phyloP scores from a whole-genome alignment of 2,797 vertebrate species.

The Callimico goeldii region DNA sequence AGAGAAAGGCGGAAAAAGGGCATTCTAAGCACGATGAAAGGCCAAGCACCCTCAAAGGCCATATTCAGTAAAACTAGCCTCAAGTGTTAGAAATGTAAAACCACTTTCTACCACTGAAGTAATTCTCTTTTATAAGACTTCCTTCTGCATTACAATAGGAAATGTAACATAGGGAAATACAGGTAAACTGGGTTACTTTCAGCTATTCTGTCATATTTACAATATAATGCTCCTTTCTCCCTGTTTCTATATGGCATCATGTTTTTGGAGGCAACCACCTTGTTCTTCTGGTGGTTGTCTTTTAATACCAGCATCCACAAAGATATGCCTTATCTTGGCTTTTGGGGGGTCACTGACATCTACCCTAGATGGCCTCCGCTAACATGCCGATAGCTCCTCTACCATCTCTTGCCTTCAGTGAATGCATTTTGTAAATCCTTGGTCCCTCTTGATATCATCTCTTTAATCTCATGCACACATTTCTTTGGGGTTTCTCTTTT shows the following conservation, averaged over 20 bases:
- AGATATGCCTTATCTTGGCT: neutral
- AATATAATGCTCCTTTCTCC: neutral
- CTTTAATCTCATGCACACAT: neutral
- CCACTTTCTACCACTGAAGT: neutral
- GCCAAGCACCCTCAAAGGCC: neutral
- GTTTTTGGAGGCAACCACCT: rapidly evolving
- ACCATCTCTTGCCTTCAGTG: neutral
- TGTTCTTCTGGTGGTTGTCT: neutral
- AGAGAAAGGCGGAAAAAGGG: neutral
- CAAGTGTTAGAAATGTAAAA: neutral
- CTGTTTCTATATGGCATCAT: neutral
- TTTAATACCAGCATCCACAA: neutral
- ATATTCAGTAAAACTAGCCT: neutral
- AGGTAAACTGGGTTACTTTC: neutral
- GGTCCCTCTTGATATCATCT: neutral
- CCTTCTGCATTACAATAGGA: neutral
- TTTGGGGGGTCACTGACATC: neutral
- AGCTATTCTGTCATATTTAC: neutral
- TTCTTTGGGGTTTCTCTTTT: neutral
- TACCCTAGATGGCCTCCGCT: neutral
- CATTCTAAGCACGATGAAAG: neutral
- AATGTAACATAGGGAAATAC: neutral
- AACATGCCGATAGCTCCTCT: neutral
- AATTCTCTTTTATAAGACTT: neutral
- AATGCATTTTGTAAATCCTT: neutral